These are phyloP conservation scores for Lamprotornis superbus DNA, from an alignment of 2,113 vertebrate species.

Conservation along the genomic window DNA sequence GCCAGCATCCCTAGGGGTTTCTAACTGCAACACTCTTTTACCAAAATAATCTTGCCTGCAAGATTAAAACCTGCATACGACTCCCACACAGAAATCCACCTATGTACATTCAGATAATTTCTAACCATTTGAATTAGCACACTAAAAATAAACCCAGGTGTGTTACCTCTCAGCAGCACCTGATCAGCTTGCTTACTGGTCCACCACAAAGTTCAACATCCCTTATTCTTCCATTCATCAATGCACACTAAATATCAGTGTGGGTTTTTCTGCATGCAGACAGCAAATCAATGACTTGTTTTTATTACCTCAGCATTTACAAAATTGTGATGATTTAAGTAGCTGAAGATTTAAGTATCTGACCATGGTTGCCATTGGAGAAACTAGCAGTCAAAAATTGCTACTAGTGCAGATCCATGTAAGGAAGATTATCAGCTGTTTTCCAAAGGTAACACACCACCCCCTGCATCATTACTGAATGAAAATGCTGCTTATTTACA, in stretches of 20 bases:
- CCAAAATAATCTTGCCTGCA: background rate
- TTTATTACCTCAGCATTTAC: background rate
- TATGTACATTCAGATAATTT: background rate
- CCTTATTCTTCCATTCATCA: background rate
- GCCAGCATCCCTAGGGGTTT: background rate
- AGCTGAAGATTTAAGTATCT: background rate
- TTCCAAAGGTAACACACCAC: background rate
- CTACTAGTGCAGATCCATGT: background rate
- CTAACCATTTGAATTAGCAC: background rate
- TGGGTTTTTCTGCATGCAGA: background rate
- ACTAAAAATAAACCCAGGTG: background rate
- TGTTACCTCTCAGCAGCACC: background rate
- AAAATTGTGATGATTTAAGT: background rate
- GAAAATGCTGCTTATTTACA: background rate
- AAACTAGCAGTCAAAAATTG: background rate
- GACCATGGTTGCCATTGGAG: background rate
- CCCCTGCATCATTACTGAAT: background rate
- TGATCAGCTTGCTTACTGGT: background rate
- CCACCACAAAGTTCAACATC: background rate
- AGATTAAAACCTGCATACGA: background rate
- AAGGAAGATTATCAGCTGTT: background rate
- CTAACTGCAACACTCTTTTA: background rate
- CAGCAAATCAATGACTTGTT: background rate
- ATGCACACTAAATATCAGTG: accelerated
- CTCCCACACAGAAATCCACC: background rate